Conservation (phyloP, 2,888 invertebrate species). For the Scaptomyza polygonia region DNA sequence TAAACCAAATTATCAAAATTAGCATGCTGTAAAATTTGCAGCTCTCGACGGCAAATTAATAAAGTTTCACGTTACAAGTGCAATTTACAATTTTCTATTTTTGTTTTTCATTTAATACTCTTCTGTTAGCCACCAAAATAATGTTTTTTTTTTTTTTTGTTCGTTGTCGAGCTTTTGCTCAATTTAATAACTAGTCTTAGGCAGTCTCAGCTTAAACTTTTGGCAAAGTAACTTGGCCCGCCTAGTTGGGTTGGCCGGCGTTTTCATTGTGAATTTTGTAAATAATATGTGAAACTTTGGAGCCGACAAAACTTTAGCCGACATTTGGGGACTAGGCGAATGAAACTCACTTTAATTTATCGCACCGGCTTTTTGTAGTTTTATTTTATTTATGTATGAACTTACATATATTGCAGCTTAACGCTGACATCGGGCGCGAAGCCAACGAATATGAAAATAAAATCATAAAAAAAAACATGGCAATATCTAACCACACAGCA, state of each 20-base stretch:
- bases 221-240: conserved; percentile 47
- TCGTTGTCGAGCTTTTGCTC: conserved; percentile 30
- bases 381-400: conserved; percentile 17
- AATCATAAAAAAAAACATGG: conserved; percentile 23
- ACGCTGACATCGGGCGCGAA: conserved; percentile 21
- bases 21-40: conserved; percentile 65
- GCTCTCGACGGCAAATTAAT: conserved; percentile 65
- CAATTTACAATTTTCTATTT: conserved; percentile 18
- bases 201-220: conserved; percentile 44
- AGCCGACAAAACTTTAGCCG: conserved; percentile 35
- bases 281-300: conserved; percentile 65
- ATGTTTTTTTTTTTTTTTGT: neutral
- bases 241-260: conserved; percentile 2
- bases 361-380: conserved; percentile 31
- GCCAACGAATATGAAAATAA: conserved; percentile 12
- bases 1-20: conserved; percentile 75
- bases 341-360: conserved; percentile 57
- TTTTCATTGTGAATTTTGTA: conserved; percentile 43
- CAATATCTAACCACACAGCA: conserved; percentile 52
- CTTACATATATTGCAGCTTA: conserved; percentile 28
- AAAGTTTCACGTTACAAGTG: conserved; percentile 71
- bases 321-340: conserved; percentile 22
- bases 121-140: conserved; percentile 2
- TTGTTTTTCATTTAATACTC: neutral
- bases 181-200: conserved; percentile 62